Base-by-base conservation (phyloP, 2,888 invertebrate genomes). In the Mesochorus sp. region DNA sequence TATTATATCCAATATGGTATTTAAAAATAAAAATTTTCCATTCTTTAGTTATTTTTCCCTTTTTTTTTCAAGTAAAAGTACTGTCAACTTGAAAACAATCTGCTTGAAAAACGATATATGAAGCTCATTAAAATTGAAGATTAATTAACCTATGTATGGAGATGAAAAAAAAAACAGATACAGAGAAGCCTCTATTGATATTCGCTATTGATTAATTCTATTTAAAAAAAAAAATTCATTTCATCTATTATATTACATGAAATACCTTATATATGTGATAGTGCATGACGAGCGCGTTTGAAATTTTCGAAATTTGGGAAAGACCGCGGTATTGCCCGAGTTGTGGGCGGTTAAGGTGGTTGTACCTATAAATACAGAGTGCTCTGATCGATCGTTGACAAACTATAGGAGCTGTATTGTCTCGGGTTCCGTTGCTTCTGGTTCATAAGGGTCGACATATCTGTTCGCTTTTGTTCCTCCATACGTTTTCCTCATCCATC, bases 351-450 rank as follows among this genome's bases (percentile, higher is more conserved):
- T 8, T 4, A 37, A 44, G 19, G 19, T 5, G 10, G 14, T 44
- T 6, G 44, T 8, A 8, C 44, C 2, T 19, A 19, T 31, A 21
- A n/a, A 34, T 21, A 64, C 8, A 3, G 31, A 42, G 24, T 39
- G 49, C 19, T 19, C 28, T 39, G 66, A 73, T 59, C 59, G 66
- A 59, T 74, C 42, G 66, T 28, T 39, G 59, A 57, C 59, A 66
- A 49, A 31, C 28, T n/a, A 24, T 21, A 28, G 26, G 28, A 51
- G 39, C 37, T 21, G 12, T 34, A 14, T 10, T 53, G 64, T 31
- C 47, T 67, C 51, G 59, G 39, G 59, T 67, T 51, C 51, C 59
- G 31, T 53, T 59, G 24, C 59, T 10, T 31, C 42, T 12, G 39
- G 19, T 28, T 28, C 39, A 17, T 28, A n/a, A 51, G 17, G 21